Conservation (phyloP, 2,113 vertebrate genomes). For the Litocranius walleri region DNA sequence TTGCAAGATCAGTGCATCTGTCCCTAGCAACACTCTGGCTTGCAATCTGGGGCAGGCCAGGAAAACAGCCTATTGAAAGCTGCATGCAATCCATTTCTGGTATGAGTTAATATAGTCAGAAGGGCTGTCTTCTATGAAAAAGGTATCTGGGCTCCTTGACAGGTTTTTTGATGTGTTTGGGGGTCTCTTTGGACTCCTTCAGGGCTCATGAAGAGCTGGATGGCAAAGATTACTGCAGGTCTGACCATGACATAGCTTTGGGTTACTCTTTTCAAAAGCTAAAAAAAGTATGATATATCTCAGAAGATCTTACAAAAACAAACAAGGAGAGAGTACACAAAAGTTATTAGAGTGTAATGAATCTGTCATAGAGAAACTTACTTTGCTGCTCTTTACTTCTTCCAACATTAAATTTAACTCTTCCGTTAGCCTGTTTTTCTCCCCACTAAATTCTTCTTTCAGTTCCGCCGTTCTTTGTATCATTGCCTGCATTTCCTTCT, state of each 20-base stretch:
- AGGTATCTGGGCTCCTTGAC: background rate
- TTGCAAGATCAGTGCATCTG: background rate
- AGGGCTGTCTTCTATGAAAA: background rate
- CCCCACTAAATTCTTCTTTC: slow-evolving; percentile 71
- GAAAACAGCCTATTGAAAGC: background rate
- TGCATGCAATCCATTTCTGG: background rate
- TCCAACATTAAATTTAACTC: slow-evolving; percentile 65
- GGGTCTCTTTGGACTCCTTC: background rate
- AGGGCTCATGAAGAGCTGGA: background rate
- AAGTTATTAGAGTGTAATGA: background rate
- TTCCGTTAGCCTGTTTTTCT: slow-evolving; percentile 75
- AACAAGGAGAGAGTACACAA: background rate
- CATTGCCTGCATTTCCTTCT: slow-evolving; percentile 63
- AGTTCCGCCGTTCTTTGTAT: slow-evolving; percentile 57
- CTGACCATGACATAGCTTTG: background rate
- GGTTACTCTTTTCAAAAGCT: background rate
- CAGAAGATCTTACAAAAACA: background rate
- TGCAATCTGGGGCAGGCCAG: background rate
- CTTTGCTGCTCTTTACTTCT: slow-evolving; percentile 70
- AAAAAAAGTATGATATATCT: background rate
- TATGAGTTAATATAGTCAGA: background rate
- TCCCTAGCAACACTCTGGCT: background rate
- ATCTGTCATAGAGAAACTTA: slow-evolving; percentile 53
- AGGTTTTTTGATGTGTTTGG: background rate
- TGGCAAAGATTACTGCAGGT: background rate